These are phyloP conservation scores for Lepus americanus DNA, from an alignment of 2,113 vertebrate genomes.

Conservation along the genomic window DNA sequence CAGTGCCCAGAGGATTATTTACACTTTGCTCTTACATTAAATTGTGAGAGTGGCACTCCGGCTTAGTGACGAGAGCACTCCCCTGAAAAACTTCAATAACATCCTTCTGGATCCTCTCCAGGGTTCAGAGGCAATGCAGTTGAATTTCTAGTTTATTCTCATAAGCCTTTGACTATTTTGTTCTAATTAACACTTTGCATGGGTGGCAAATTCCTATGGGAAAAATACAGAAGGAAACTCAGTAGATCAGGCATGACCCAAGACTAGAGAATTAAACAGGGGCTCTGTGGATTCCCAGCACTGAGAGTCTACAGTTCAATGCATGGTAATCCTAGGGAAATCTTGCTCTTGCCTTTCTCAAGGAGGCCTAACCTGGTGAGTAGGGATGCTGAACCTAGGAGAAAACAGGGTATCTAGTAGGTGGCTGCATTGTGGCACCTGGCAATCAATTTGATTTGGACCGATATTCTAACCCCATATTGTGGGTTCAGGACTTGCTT, in stretches of 20 bases:
- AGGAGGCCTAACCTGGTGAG: not conserved
- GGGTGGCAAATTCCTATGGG: not conserved
- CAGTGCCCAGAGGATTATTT: conserved; percentile 25
- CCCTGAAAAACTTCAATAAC: conserved; percentile 44
- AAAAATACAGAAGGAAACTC: not conserved
- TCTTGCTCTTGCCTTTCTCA: not conserved
- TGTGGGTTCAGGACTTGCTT: not conserved
- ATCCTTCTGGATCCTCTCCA: conserved; percentile 31
- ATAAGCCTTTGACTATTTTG: not conserved
- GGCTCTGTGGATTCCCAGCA: not conserved
- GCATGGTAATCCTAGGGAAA: not conserved
- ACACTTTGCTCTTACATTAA: conserved; percentile 34
- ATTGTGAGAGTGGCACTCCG: not conserved
- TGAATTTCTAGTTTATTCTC: conserved; percentile 23
- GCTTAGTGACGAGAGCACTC: conserved; percentile 29
- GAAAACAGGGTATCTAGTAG: not conserved
- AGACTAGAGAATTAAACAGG: not conserved
- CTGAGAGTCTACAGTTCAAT: not conserved
- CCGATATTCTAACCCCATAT: not conserved
- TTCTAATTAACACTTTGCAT: not conserved
- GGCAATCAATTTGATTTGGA: not conserved
- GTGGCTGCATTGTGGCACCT: not conserved
- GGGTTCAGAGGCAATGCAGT: conserved; percentile 14
- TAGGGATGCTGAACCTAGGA: not conserved
- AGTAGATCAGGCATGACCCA: not conserved